These are phyloP conservation scores for Marisa cornuarietis DNA, from an alignment of 1,140 invertebrate genomes.

Conservation along the genomic window DNA sequence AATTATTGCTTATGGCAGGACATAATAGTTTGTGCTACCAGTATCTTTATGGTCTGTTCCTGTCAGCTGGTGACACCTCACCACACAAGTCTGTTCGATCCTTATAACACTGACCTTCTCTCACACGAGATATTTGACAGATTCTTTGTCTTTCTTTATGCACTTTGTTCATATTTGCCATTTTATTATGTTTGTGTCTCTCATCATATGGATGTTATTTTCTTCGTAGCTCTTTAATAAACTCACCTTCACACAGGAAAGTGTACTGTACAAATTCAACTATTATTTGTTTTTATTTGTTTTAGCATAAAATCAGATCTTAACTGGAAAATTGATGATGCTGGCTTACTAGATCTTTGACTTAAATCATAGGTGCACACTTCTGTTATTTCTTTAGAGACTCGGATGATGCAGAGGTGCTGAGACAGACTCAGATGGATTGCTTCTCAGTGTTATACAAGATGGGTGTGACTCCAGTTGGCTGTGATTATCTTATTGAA, in stretches of 20 bases:
- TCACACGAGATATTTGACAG: too few species aligned
- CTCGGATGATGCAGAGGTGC: background rate
- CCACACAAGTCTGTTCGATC: too few species aligned
- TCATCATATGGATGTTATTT: too few species aligned
- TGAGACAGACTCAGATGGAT: slow-evolving; percentile 1
- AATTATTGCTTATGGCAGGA: too few species aligned
- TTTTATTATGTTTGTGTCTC: too few species aligned
- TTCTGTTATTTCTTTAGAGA: background rate
- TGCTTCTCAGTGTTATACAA: background rate
- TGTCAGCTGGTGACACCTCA: too few species aligned
- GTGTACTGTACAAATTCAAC: background rate
- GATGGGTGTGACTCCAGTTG: background rate
- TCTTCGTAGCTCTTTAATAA: background rate
- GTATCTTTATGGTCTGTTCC: too few species aligned
- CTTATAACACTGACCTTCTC: too few species aligned
- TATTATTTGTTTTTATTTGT: background rate
- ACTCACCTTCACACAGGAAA: background rate
- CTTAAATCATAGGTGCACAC: too few species aligned
- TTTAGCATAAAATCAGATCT: background rate
- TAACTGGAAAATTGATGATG: background rate
- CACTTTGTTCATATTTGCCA: too few species aligned
- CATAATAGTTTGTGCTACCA: too few species aligned
- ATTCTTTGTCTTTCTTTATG: too few species aligned
- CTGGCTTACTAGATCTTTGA: background rate
- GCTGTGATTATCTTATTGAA: slow-evolving; percentile 1